Evolutionary conservation across 2,113 vertebrate genomes (phyloP).

Genomic region (Dipodomys spectabilis): DNA sequence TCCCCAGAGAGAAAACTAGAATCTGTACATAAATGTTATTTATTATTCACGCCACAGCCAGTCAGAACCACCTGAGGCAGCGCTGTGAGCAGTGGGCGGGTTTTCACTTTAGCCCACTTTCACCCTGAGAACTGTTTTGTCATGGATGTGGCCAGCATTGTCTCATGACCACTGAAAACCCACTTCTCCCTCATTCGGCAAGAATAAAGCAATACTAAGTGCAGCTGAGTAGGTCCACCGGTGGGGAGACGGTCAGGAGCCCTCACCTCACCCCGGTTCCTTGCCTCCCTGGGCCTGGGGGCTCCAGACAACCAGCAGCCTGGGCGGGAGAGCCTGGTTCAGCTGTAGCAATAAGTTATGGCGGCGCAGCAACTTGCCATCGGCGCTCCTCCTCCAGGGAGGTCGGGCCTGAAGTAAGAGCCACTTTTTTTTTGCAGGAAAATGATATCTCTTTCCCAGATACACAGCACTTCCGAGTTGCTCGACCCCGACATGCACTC

Average conservation of each 20-base stretch:
- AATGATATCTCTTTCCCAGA: too few species aligned
- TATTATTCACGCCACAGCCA: constrained; percentile 73
- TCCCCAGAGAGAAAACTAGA: constrained; percentile 22
- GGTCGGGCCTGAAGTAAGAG: background rate
- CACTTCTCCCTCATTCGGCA: background rate
- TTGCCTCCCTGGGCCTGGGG: background rate
- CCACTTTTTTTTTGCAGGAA: too few species aligned
- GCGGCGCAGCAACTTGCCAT: background rate
- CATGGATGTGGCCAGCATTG: background rate
- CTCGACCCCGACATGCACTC: too few species aligned
- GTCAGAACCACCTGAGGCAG: background rate
- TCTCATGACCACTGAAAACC: background rate
- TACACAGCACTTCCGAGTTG: too few species aligned
- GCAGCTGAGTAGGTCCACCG: background rate
- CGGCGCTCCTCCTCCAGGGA: background rate
- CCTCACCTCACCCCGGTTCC: too few species aligned
- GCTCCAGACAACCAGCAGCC: background rate
- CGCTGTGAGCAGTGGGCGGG: background rate
- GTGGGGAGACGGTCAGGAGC: background rate
- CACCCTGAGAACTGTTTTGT: constrained; percentile 39
- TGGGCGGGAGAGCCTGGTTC: background rate
- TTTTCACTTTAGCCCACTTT: too few species aligned
- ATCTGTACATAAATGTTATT: constrained; percentile 85
- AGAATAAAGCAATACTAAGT: constrained; percentile 32
- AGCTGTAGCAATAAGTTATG: background rate